Percentiles rank a stretch among this genome's conserved stretches.
Conservation (phyloP, 2,113 vertebrate genomes). For the Peromyscus leucopus region DNA sequence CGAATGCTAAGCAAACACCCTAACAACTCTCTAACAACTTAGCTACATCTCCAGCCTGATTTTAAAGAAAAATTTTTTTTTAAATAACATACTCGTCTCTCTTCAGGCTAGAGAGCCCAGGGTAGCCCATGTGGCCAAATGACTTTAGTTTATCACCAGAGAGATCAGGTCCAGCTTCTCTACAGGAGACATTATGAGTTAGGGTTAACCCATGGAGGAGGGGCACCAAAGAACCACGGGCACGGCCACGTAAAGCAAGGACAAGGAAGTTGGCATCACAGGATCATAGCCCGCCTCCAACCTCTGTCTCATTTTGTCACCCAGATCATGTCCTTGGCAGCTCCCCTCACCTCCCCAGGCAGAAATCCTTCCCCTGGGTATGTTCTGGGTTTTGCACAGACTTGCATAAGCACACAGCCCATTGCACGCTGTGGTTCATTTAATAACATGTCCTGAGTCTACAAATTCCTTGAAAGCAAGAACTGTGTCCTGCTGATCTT, state of each 20-base stretch:
- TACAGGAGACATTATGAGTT: background rate
- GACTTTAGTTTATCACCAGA: background rate
- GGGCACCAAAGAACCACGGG: background rate
- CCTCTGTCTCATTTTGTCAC: background rate
- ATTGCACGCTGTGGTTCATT: background rate
- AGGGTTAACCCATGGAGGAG: too few relatives aligned
- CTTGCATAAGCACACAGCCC: background rate
- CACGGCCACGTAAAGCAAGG: background rate
- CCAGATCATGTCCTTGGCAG: background rate
- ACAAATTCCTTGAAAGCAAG: slow-evolving; percentile 51
- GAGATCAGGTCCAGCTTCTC: background rate
- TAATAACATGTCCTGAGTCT: slow-evolving; percentile 14
- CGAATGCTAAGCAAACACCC: background rate
- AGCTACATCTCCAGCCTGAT: background rate
- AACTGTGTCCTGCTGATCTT: background rate
- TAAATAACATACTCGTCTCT: background rate
- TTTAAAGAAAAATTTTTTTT: background rate
- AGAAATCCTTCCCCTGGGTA: background rate
- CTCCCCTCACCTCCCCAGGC: background rate
- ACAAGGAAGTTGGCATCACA: fast-evolving
- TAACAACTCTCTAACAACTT: background rate
- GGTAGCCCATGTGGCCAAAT: background rate
- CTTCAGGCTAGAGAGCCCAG: background rate
- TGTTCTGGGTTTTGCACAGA: background rate
- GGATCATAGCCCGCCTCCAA: background rate